Conservation (phyloP, 2,888 invertebrate genomes). For the Clivina fossor region DNA sequence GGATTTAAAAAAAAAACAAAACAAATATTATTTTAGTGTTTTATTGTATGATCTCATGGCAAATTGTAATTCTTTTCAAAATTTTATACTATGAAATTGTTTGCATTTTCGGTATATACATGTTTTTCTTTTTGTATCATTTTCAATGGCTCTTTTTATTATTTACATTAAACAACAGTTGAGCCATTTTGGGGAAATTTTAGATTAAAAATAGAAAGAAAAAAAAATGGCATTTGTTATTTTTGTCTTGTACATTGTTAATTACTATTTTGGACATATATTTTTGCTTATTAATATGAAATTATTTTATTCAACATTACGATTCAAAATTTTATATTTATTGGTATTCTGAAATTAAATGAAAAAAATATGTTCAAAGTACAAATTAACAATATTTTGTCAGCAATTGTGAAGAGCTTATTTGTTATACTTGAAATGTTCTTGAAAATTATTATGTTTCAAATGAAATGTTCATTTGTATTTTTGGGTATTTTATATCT, state of each 20-base stretch:
- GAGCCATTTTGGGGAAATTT: conserved; percentile 25
- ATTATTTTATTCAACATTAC: no score
- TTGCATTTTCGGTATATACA: conserved; percentile 14
- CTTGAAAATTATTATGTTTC: conserved; percentile 18
- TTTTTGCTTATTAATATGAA: background rate
- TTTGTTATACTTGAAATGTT: conserved; percentile 10
- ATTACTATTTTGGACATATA: conserved; percentile 17
- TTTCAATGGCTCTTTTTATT: conserved; percentile 19
- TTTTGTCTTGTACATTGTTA: conserved; percentile 22
- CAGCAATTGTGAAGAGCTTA: conserved; percentile 28
- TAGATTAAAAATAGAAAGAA: conserved; percentile 26
- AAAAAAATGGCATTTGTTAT: conserved; percentile 24
- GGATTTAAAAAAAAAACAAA: conserved; percentile 18
- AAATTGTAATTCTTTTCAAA: conserved; percentile 9
- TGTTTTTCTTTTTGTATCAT: conserved; percentile 16
- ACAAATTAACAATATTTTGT: conserved; percentile 12
- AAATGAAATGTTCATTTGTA: background rate
- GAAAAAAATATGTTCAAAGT: conserved; percentile 20
- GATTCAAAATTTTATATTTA: no score
- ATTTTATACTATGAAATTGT: conserved; percentile 28
- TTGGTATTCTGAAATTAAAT: background rate
- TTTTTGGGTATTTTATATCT: conserved; percentile 17
- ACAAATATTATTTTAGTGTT: conserved; percentile 19
- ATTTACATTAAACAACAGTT: conserved; percentile 10
- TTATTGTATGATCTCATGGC: conserved; percentile 2